phyloP scores from a whole-genome alignment of 2,888 invertebrate species.

The Argyresthia goedartella region DNA sequence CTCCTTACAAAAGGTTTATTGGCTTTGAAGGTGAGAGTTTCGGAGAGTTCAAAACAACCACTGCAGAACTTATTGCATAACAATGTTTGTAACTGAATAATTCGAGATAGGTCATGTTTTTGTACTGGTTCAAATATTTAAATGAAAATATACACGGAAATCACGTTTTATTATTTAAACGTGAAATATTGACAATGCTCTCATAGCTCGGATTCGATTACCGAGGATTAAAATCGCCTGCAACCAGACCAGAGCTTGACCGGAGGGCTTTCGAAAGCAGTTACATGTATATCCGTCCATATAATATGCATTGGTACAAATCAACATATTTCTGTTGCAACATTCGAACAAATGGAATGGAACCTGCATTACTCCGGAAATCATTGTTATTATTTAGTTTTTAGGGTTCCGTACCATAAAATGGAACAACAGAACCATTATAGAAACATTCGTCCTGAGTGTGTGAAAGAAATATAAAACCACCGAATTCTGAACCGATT shows the following conservation, averaged over 20 bases:
- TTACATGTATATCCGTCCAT: not conserved
- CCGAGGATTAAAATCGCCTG: conserved; percentile 65
- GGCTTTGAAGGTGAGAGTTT: no score
- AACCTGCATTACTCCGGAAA: not conserved
- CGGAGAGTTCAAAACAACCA: no score
- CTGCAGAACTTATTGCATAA: no score
- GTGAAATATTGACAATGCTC: conserved; percentile 64
- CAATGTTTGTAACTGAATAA: not conserved
- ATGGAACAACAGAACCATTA: no score
- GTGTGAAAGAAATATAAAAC: no score
- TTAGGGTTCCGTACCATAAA: no score
- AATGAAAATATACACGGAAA: conserved; percentile 7
- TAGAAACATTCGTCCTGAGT: no score
- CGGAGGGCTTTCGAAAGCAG: conserved; percentile 32
- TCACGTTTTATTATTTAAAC: conserved; percentile 61
- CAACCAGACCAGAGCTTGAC: conserved; percentile 46
- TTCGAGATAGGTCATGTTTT: not conserved
- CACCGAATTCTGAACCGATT: no score
- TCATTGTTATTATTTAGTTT: no score
- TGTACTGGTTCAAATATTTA: not conserved
- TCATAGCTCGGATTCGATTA: conserved; percentile 65
- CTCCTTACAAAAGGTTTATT: no score
- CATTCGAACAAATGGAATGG: not conserved
- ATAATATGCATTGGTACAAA: not conserved
- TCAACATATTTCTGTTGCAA: not conserved